These are phyloP conservation scores for Panagrolaimus sp. DNA, from an alignment of 1,140 invertebrate genomes.

Conservation along the genomic window DNA sequence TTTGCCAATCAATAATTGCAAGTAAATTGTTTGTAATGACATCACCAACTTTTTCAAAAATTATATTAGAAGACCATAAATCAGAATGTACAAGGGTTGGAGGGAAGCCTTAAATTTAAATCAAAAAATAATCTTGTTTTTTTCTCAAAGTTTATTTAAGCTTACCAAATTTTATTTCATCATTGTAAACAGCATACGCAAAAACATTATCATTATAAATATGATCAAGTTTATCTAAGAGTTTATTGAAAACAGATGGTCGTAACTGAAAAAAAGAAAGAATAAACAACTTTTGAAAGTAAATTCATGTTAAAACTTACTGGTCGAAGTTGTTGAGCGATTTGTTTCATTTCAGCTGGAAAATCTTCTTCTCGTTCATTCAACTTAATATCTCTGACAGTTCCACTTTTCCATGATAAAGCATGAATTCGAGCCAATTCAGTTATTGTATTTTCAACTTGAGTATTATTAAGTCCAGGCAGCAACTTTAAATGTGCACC, in stretches of 20 bases:
- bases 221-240: neutral
- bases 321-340: neutral
- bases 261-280: neutral
- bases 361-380: neutral
- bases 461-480: slow-evolving; percentile 39
- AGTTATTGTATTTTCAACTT: slow-evolving; percentile 32
- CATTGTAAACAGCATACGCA: slow-evolving; percentile 12
- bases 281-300: neutral
- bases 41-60: slow-evolving; percentile 40
- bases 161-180: slow-evolving; percentile 25
- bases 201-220: neutral
- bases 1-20: slow-evolving; percentile 49
- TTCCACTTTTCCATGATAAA: slow-evolving; percentile 34
- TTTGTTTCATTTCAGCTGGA: neutral
- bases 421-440: slow-evolving; percentile 37
- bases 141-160: no score
- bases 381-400: neutral
- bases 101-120: slow-evolving; percentile 25
- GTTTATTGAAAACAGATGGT: neutral
- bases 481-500: slow-evolving; percentile 24
- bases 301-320: neutral
- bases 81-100: slow-evolving; percentile 36
- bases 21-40: slow-evolving; percentile 26
- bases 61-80: slow-evolving; percentile 41
- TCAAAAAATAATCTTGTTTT: no score